Conservation (phyloP, 2,797 vertebrate species). For the Leptatherina wallacei region DNA sequence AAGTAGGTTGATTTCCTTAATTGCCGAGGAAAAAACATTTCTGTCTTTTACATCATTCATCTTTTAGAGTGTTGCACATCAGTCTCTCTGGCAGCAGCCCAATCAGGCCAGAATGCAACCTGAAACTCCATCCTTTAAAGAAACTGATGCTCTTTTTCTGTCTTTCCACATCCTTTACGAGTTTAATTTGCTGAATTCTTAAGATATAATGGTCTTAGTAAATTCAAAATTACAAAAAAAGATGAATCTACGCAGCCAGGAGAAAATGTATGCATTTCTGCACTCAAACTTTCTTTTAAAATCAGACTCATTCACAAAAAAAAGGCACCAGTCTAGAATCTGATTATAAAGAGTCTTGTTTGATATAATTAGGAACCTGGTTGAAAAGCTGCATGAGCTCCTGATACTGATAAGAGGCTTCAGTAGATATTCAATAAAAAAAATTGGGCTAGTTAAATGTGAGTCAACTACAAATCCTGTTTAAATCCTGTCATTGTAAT, state of each 20-base stretch:
- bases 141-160: background rate
- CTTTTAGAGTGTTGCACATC: slow-evolving; percentile 43
- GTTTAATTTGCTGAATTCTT: background rate
- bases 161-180: background rate
- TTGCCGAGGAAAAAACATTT: slow-evolving; percentile 58
- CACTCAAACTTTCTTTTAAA: background rate
- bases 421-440: background rate
- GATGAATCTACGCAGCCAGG: background rate
- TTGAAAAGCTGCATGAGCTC: slow-evolving; percentile 5
- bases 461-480: slow-evolving; percentile 39
- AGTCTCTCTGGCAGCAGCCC: slow-evolving; percentile 44
- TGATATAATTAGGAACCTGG: background rate
- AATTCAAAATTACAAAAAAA: slow-evolving; percentile 7
- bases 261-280: background rate
- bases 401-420: background rate
- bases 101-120: slow-evolving; percentile 23
- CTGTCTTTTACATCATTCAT: slow-evolving; percentile 55
- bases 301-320: slow-evolving; percentile 3
- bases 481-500: slow-evolving; percentile 38
- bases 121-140: slow-evolving; percentile 20
- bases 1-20: slow-evolving; percentile 72
- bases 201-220: background rate
- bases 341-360: background rate
- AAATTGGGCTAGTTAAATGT: background rate
- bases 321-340: background rate